A percentile compares a stretch with the other conserved stretches of the same genome.
Evolutionary conservation across 2,888 invertebrate genomes (phyloP).

Genomic region (Dasypogon diadema): DNA sequence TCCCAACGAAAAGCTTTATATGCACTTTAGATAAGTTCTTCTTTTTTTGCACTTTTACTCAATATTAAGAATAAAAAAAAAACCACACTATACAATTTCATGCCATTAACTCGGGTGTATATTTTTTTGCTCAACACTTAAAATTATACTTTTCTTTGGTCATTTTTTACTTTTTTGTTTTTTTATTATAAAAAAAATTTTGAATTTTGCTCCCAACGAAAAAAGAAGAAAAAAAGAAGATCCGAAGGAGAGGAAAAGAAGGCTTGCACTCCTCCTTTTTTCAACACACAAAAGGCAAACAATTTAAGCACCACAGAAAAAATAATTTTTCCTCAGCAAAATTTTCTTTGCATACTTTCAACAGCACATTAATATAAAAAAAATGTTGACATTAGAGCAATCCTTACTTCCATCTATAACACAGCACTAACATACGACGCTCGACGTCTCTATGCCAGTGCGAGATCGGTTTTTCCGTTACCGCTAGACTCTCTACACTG

Average conservation of each 20-base stretch:
- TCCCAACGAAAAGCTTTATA: not conserved
- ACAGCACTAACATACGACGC: slow-evolving; percentile 54
- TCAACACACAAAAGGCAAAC: not conserved
- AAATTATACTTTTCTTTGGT: too few relatives aligned
- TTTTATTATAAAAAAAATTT: too few relatives aligned
- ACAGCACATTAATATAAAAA: not conserved
- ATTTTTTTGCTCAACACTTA: too few relatives aligned
- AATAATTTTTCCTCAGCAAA: too few relatives aligned
- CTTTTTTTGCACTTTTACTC: not conserved
- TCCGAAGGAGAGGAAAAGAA: not conserved
- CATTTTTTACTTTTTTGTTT: too few relatives aligned
- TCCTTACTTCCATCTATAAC: slow-evolving; percentile 52
- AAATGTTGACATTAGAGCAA: slow-evolving; percentile 27
- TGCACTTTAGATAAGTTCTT: not conserved
- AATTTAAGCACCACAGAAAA: not conserved
- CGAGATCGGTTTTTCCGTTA: slow-evolving; percentile 52
- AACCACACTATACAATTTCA: not conserved
- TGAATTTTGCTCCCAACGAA: too few relatives aligned
- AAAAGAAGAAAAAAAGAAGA: not conserved
- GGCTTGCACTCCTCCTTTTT: not conserved
- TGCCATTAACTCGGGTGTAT: too few relatives aligned
- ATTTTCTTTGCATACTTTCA: not conserved
- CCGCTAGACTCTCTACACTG: slow-evolving; percentile 53
- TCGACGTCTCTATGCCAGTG: slow-evolving; percentile 51
- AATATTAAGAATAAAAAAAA: not conserved